Conservation (phyloP, 2,797 vertebrate genomes). For the Ctenosaura bakeri region DNA sequence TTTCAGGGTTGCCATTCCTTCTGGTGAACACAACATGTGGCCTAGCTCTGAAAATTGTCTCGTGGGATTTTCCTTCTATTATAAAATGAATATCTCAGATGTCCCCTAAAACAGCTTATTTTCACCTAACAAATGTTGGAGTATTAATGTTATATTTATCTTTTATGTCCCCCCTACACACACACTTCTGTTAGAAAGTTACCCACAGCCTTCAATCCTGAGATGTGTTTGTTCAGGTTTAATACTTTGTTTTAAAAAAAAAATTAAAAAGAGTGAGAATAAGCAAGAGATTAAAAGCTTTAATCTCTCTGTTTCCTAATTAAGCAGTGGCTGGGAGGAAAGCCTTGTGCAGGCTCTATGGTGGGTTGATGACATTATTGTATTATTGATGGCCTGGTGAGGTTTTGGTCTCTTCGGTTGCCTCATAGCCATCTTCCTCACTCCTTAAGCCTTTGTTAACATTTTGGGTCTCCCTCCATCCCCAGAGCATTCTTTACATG, state of each 20-base stretch:
- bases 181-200: background rate
- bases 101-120: background rate
- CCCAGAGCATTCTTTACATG: conserved; percentile 46
- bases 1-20: background rate
- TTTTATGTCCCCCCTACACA: no score
- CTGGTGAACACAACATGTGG: no score
- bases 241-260: background rate
- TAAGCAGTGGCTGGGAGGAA: conserved; percentile 67
- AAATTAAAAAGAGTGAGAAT: conserved; percentile 45
- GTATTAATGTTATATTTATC: background rate
- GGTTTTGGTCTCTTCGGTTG: conserved; percentile 61
- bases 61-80: background rate
- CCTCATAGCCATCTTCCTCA: conserved; percentile 57
- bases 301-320: conserved; percentile 76
- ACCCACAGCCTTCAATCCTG: conserved; percentile 33
- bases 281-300: conserved; percentile 67
- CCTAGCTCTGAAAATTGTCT: background rate
- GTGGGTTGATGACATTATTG: conserved; percentile 63
- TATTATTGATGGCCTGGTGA: conserved; percentile 73
- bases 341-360: conserved; percentile 54
- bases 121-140: background rate
- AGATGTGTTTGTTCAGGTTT: background rate
- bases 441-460: conserved; percentile 37
- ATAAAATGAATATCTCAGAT: background rate
- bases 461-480: conserved; percentile 41